A percentile compares a stretch with the other conserved stretches of the same genome.
Evolutionary conservation across 2,113 vertebrate genomes (phyloP).

Genomic region (Baryphthengus martii): DNA sequence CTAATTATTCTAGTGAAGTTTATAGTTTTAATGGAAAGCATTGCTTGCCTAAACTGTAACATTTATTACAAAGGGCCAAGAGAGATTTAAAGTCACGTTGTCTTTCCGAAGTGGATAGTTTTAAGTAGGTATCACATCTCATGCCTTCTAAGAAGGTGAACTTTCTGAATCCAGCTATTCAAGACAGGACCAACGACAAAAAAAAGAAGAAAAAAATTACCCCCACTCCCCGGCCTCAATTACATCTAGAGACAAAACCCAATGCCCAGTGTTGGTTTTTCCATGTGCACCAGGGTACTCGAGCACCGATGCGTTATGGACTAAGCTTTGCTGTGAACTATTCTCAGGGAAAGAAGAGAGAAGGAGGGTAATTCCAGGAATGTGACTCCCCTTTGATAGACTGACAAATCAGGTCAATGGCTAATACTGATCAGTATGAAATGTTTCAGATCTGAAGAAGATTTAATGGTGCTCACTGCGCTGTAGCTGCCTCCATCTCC

Average conservation of each 20-base stretch:
- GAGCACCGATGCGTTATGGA: fast-evolving
- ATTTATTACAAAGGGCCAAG: slow-evolving; percentile 44
- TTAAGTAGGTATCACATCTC: slow-evolving; percentile 19
- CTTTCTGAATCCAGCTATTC: not conserved
- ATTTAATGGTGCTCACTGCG: slow-evolving; percentile 37
- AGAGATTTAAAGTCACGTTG: slow-evolving; percentile 62
- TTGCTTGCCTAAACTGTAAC: slow-evolving; percentile 52
- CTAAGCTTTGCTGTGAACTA: not conserved
- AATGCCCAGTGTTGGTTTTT: not conserved
- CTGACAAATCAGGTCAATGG: slow-evolving; percentile 47
- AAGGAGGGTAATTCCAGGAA: slow-evolving; percentile 18
- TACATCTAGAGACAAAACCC: not conserved
- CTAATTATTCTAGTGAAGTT: slow-evolving; percentile 67
- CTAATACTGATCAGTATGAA: slow-evolving; percentile 40
- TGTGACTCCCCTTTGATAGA: not conserved
- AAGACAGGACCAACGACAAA: not conserved
- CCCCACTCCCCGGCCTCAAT: no score
- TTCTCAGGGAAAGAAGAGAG: not conserved
- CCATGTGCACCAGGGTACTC: not conserved
- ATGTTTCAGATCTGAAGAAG: not conserved
- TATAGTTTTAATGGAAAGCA: slow-evolving; percentile 71
- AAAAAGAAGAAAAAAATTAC: not conserved
- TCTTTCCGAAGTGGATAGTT: not conserved
- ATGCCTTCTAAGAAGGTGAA: not conserved
- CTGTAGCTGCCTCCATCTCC: slow-evolving; percentile 35